Evolutionary conservation across 2,797 vertebrate species (phyloP).

Genomic region (Crax fasciolata): DNA sequence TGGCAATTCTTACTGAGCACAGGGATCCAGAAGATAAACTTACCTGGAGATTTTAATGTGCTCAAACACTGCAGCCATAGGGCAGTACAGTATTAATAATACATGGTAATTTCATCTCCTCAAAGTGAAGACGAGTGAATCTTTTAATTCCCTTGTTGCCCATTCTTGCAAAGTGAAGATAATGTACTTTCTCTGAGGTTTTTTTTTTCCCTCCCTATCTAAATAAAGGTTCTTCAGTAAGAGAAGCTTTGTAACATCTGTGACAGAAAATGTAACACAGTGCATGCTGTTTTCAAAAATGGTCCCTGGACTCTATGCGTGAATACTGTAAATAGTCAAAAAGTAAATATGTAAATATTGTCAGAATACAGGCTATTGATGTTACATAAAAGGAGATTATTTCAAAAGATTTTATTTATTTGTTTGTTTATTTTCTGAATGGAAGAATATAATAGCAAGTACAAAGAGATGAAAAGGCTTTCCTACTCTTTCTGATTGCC

Average conservation of each 20-base stretch:
- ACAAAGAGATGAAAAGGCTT: neutral
- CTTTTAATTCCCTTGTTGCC: neutral
- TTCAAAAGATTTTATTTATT: neutral
- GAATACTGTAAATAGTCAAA: neutral
- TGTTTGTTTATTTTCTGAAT: neutral
- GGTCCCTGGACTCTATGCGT: neutral
- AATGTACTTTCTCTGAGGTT: neutral
- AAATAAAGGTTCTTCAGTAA: neutral
- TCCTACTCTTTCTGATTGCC: neutral
- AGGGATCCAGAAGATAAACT: neutral
- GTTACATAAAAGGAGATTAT: neutral
- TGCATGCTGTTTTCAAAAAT: neutral
- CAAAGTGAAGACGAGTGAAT: neutral
- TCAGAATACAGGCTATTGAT: neutral
- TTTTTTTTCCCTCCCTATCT: neutral
- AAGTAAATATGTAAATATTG: neutral
- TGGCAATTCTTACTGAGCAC: neutral
- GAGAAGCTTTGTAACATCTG: neutral
- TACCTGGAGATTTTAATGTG: neutral
- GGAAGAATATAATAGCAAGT: neutral
- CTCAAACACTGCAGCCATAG: neutral
- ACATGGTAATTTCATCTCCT: neutral
- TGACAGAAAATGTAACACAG: neutral
- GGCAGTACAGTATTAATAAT: neutral
- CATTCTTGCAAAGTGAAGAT: neutral